phyloP scores from a whole-genome alignment of 2,113 vertebrate genomes.

The Cyanoderma ruficeps region DNA sequence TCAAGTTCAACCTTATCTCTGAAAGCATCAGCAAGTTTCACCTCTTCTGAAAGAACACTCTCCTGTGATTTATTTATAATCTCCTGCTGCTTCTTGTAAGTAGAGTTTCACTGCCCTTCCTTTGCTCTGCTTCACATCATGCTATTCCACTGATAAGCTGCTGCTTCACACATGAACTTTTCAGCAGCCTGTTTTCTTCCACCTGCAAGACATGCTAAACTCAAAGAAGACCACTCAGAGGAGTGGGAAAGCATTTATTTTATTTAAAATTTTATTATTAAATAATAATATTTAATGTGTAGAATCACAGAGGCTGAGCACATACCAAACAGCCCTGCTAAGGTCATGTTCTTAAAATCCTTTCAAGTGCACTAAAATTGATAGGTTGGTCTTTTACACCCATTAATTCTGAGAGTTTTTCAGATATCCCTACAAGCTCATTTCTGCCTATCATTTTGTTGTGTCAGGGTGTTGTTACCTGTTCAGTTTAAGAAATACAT shows the following conservation, averaged over 20 bases:
- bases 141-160: not conserved
- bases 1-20: not conserved
- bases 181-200: not conserved
- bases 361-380: not conserved
- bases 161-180: not conserved
- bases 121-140: not conserved
- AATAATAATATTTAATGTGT: not conserved
- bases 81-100: not conserved
- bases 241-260: not conserved
- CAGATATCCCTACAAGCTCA: not conserved
- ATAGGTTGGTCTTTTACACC: not conserved
- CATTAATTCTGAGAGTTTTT: not conserved
- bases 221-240: not conserved
- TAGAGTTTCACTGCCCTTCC: not conserved
- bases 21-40: not conserved
- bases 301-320: not conserved
- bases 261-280: too few relatives aligned
- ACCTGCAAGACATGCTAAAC: not conserved
- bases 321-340: not conserved
- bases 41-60: not conserved
- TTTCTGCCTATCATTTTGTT: not conserved
- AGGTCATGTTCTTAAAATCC: not conserved
- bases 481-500: not conserved
- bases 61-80: not conserved
- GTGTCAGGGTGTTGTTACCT: not conserved